These are phyloP conservation scores for Zophobas morio DNA, from an alignment of 1,140 invertebrate species.

Conservation along the genomic window DNA sequence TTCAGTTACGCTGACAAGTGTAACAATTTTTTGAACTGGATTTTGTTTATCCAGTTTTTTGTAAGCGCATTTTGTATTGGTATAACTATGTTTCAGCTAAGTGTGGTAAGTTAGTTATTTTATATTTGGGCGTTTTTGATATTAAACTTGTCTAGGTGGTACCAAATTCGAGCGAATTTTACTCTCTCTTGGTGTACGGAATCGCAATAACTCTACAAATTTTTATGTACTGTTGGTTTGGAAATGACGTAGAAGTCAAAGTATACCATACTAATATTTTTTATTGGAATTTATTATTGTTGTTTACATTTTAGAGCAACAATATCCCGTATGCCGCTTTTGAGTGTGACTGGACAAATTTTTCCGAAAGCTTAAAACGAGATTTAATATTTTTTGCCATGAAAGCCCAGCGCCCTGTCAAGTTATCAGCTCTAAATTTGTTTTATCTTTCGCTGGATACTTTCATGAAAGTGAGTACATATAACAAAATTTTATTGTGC, in stretches of 20 bases:
- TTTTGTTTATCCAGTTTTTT: background rate
- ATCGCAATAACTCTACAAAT: background rate
- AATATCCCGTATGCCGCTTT: constrained; percentile 2
- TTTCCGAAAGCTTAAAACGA: background rate
- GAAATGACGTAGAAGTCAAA: background rate
- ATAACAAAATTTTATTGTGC: background rate
- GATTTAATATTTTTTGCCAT: constrained; percentile 4
- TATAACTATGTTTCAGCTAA: background rate
- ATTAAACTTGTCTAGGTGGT: background rate
- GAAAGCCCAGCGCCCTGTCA: background rate
- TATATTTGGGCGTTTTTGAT: background rate
- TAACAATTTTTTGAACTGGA: background rate
- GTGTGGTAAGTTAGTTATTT: background rate
- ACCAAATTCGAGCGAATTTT: background rate
- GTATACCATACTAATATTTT: background rate
- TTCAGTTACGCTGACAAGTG: background rate
- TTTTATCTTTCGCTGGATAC: constrained; percentile 12
- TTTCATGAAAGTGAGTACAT: constrained; percentile 1
- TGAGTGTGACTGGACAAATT: constrained; percentile 20
- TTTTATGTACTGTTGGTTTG: background rate
- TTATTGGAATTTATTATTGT: too few relatives aligned
- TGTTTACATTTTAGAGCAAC: background rate
- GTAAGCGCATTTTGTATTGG: background rate
- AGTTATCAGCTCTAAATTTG: constrained; percentile 15
- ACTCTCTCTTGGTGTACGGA: background rate